Conservation (phyloP, 2,113 vertebrate species). For the Galbula dea region DNA sequence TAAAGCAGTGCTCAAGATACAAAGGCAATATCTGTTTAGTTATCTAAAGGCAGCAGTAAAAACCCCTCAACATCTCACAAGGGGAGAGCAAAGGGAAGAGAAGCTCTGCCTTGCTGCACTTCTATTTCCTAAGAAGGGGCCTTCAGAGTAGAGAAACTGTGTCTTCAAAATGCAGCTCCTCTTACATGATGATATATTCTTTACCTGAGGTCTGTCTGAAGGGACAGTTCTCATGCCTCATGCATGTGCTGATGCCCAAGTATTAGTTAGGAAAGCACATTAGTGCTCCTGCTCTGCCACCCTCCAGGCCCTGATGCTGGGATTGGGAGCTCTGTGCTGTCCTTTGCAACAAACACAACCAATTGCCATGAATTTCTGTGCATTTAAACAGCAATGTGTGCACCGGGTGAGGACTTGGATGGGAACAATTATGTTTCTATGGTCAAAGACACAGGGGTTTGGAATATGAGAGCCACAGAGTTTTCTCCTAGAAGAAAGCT, state of each 20-base stretch:
- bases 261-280: not conserved
- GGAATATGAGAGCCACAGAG: not conserved
- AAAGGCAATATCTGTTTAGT: not conserved
- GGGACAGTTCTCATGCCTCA: not conserved
- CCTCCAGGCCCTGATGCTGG: not conserved
- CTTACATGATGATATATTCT: not conserved
- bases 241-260: not conserved
- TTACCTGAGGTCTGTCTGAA: rapidly evolving
- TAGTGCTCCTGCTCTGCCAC: not conserved
- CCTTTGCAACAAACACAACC: not conserved
- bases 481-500: not conserved
- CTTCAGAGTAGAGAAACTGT: not conserved
- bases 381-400: not conserved
- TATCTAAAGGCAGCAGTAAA: not conserved
- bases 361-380: not conserved
- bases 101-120: not conserved
- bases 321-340: not conserved
- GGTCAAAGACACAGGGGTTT: rapidly evolving
- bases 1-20: not conserved
- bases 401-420: not conserved
- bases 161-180: not conserved
- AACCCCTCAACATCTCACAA: not conserved
- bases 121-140: not conserved
- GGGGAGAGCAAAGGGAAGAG: not conserved
- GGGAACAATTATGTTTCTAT: rapidly evolving